These are phyloP conservation scores for Antheraea yamamai DNA, from an alignment of 2,888 invertebrate species.

Conservation along the genomic window DNA sequence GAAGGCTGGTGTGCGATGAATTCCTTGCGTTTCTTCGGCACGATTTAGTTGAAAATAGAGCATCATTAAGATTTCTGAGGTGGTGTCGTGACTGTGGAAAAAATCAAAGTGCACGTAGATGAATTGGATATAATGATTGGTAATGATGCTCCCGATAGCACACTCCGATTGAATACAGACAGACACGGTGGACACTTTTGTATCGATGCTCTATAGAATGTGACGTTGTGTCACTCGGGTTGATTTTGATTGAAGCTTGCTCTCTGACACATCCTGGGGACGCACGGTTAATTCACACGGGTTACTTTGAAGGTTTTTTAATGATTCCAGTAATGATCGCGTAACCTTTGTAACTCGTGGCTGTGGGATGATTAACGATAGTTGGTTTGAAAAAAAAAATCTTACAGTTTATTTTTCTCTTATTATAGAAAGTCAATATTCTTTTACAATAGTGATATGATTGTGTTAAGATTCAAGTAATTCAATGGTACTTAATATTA, in stretches of 20 bases:
- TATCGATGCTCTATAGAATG: conserved; percentile 31
- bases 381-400: background rate
- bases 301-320: conserved; percentile 3
- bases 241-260: conserved; percentile 28
- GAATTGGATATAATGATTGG: conserved; percentile 53
- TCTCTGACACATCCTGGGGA: conserved; percentile 17
- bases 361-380: conserved; percentile 13
- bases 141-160: conserved; percentile 41
- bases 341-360: conserved; percentile 12
- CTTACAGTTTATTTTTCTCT: background rate
- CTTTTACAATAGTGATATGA: background rate
- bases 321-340: conserved; percentile 1
- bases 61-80: conserved; percentile 59
- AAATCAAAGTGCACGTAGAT: conserved; percentile 42
- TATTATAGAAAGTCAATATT: background rate
- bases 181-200: conserved; percentile 32
- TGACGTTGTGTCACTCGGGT: conserved; percentile 24
- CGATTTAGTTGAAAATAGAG: conserved; percentile 62
- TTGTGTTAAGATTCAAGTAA: background rate
- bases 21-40: conserved; percentile 41
- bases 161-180: conserved; percentile 22
- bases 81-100: conserved; percentile 54
- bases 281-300: background rate
- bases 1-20: conserved; percentile 27
- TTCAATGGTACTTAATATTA: no score